These are phyloP conservation scores for Paragorgia papillata DNA, from an alignment of 92 coral and sea anemone species.

Conservation along the genomic window DNA sequence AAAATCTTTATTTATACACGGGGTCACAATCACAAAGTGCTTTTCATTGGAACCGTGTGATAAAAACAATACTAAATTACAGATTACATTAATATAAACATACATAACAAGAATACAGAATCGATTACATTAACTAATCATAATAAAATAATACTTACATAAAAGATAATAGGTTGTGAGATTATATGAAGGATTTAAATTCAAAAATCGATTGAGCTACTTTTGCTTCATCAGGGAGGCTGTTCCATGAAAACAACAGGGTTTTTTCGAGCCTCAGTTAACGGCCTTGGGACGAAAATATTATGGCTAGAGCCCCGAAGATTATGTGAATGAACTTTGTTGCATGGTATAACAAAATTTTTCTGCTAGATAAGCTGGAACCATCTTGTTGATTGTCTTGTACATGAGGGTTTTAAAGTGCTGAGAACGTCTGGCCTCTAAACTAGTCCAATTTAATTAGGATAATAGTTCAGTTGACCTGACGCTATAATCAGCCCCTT, in stretches of 20 bases:
- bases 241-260: neutral
- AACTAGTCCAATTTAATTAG: neutral
- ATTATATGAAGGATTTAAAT: neutral
- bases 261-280: neutral
- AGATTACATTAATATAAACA: too few species aligned
- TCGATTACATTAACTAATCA: too few species aligned
- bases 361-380: neutral
- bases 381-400: neutral
- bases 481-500: neutral
- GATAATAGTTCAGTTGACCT: neutral
- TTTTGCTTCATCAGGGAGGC: neutral
- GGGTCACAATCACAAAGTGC: too few species aligned
- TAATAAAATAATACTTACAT: too few species aligned
- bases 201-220: neutral
- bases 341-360: neutral
- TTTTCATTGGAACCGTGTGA: too few species aligned
- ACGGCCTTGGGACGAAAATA: neutral
- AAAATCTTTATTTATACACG: too few species aligned
- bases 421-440: neutral
- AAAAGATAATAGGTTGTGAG: neutral
- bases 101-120: too few species aligned
- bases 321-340: neutral
- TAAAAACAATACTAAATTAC: too few species aligned
- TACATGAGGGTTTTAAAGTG: slow-evolving; percentile 1
- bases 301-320: neutral